Base-by-base conservation (phyloP, 1,140 invertebrate genomes). In the Lethocerus indicus region DNA sequence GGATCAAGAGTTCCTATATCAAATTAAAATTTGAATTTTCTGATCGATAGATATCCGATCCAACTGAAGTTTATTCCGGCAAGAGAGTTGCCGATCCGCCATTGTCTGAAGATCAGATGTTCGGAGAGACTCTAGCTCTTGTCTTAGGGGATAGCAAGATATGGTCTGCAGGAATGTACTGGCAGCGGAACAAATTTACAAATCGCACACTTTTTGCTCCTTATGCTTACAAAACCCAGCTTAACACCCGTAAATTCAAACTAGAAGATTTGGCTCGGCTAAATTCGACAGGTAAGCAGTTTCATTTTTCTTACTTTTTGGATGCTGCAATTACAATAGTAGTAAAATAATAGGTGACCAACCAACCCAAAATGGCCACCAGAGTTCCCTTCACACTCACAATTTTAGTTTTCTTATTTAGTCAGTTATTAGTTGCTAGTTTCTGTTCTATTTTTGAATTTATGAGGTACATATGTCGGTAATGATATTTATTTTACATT, bases 141-240 rank as follows among this genome's bases (percentile, higher is more conserved):
- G 78, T 96, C 0, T 75, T 96, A 58, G 89, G 88, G 20, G 87
- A 97, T 64, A 81, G 82, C 37, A 84, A 82, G 65, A 84, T 97
- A 54, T 87, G 87, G 78, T 84, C 85, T 6, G 86, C 88, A 51
- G 89, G 89, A 24, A 87, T 83, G 16, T 94, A 81, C 62, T 98
- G 92, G 86, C 91, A 96, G 60, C 73, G 86, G 37, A 92, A 95
- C 62, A 94, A 95, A 67, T 98, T 97, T 63, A 81, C 86, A 1
- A 91, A 93, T 62, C 64, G 87, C 58, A 87, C 89, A 27, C 74
- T 81, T 50, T 98, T 98, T 66, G 93, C 89, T 18, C 93, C 94
- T 0, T 92, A 81, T 63, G 92, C 92, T 23, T 96, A 89, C 63
- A 90, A 90, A 60, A 80, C 71, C n/a, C 66, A 81, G 46, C 65